A percentile compares a stretch with the other conserved stretches of the same genome.
These are phyloP conservation scores for Thecophora atra DNA, from an alignment of 2,888 invertebrate species.

Conservation along the genomic window DNA sequence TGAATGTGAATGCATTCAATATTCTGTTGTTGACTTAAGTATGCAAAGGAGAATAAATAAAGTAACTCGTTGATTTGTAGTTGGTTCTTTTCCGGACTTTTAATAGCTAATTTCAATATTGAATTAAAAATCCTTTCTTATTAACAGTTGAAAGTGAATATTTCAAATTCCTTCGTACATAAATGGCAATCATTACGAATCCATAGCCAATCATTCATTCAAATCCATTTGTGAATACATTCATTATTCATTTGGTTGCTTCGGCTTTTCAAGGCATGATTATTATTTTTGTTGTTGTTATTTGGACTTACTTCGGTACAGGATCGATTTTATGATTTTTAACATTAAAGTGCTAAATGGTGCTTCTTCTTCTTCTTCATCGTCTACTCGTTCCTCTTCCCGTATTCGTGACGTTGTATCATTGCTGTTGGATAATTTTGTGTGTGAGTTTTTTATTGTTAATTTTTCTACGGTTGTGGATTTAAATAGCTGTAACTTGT, in stretches of 20 bases:
- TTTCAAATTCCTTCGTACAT: no score
- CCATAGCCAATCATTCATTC: not conserved
- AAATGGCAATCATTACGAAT: not conserved
- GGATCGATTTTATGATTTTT: conserved; percentile 52
- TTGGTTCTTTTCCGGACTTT: no score
- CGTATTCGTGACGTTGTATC: conserved; percentile 40
- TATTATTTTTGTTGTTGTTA: not conserved
- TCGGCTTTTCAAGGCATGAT: not conserved
- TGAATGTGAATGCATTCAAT: no score
- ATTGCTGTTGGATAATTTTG: conserved; percentile 19
- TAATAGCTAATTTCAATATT: no score
- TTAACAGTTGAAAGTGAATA: no score
- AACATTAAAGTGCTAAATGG: conserved; percentile 60
- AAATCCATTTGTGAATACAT: no score
- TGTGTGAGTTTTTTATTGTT: not conserved
- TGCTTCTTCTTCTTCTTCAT: conserved; percentile 42
- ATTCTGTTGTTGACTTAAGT: not conserved
- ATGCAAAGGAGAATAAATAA: not conserved
- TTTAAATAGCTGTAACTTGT: conserved; percentile 6
- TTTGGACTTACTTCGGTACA: conserved; percentile 3
- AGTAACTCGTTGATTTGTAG: no score
- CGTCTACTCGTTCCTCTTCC: conserved; percentile 41
- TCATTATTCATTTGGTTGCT: not conserved
- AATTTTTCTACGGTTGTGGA: not conserved
- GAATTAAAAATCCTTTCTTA: no score